Percentiles rank a stretch among this genome's conserved stretches.
These are phyloP conservation scores for Corvus hawaiiensis DNA, from an alignment of 2,113 vertebrate species.

Conservation along the genomic window DNA sequence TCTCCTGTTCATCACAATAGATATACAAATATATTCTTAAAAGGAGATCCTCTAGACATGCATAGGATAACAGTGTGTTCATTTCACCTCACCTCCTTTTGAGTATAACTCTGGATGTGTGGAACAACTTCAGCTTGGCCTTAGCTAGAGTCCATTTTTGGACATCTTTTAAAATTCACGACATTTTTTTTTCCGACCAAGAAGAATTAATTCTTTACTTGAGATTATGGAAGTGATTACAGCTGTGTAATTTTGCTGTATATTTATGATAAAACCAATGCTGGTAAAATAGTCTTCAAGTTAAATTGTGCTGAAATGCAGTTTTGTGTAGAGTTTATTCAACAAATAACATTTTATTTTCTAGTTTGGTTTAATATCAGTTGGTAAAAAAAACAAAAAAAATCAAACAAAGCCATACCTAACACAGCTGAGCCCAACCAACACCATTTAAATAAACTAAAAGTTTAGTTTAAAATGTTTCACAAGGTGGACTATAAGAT, in stretches of 20 bases:
- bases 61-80: neutral
- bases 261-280: neutral
- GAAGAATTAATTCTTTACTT: neutral
- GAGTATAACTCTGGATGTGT: neutral
- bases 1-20: neutral
- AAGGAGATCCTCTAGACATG: fast-evolving
- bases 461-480: neutral
- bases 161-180: neutral
- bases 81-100: neutral
- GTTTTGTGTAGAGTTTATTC: neutral
- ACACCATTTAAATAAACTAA: neutral
- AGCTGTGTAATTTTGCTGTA: neutral
- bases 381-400: neutral
- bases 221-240: neutral
- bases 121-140: neutral
- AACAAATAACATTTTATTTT: neutral
- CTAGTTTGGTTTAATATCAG: neutral
- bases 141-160: neutral
- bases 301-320: neutral
- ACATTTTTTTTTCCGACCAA: neutral
- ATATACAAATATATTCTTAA: neutral
- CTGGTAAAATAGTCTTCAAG: neutral
- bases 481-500: neutral
- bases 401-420: neutral
- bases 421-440: neutral